A percentile compares a stretch with the other conserved stretches of the same genome.
phyloP scores from a whole-genome alignment of 2,113 vertebrate genomes.

The Aptenodytes patagonicus region DNA sequence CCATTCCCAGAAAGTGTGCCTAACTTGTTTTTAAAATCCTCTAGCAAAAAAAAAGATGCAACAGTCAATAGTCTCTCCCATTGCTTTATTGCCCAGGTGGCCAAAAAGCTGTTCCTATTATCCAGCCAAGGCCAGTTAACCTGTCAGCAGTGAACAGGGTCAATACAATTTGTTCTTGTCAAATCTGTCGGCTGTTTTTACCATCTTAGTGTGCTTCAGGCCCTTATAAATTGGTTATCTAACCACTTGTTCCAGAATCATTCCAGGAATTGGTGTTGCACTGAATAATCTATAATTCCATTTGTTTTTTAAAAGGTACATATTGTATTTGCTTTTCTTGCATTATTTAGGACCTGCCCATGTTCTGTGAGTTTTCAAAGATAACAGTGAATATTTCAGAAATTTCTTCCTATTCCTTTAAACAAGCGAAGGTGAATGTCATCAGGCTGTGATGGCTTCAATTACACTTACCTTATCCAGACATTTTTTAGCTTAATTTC shows the following conservation, averaged over 20 bases:
- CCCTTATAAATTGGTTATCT: not conserved
- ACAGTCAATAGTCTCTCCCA: not conserved
- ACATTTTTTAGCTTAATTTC: not conserved
- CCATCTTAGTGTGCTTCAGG: not conserved
- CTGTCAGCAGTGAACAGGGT: not conserved
- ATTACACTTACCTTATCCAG: not conserved
- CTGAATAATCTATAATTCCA: not conserved
- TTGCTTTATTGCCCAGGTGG: not conserved
- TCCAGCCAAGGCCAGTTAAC: not conserved
- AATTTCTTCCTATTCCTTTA: not conserved
- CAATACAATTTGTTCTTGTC: not conserved
- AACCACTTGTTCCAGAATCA: not conserved
- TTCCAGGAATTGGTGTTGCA: not conserved
- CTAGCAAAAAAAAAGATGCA: not conserved
- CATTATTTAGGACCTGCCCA: not conserved
- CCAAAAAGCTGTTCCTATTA: not conserved
- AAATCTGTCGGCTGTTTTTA: not conserved
- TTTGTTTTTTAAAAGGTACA: not conserved
- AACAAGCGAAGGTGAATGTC: not conserved
- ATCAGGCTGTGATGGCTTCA: not conserved
- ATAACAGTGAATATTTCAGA: not conserved
- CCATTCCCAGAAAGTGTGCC: not conserved
- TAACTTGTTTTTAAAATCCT: not conserved
- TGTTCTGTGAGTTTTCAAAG: not conserved
- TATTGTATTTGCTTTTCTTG: not conserved